phyloP scores from a whole-genome alignment of 2,888 invertebrate genomes.

The Lordiphosa andalusiaca region DNA sequence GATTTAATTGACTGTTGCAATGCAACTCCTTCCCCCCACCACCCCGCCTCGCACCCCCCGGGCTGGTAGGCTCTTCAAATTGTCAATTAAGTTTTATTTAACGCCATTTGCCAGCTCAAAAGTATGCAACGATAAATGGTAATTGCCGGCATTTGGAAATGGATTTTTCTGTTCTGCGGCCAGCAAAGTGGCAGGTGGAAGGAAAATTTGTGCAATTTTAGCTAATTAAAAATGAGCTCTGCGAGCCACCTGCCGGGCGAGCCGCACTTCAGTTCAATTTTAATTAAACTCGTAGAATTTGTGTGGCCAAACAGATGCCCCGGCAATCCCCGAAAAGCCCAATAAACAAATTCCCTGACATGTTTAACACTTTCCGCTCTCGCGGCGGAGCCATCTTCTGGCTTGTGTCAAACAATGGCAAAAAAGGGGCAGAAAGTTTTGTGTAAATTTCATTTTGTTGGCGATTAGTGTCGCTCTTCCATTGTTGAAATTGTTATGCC shows the following conservation, averaged over 20 bases:
- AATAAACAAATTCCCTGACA: slow-evolving; percentile 77
- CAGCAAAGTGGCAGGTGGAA: not conserved
- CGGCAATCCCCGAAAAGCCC: slow-evolving; percentile 43
- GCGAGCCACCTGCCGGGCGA: slow-evolving; percentile 36
- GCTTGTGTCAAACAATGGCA: slow-evolving; percentile 54
- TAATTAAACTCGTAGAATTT: slow-evolving; percentile 72
- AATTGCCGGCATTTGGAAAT: slow-evolving; percentile 70
- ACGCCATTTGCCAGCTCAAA: slow-evolving; percentile 64
- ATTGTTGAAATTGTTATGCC: slow-evolving; percentile 71
- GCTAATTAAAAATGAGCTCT: slow-evolving; percentile 72
- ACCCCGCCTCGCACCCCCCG: not conserved
- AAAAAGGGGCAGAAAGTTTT: slow-evolving; percentile 49
- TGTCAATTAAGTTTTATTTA: slow-evolving; percentile 77
- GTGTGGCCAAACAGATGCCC: slow-evolving; percentile 35
- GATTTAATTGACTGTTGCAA: slow-evolving; percentile 69
- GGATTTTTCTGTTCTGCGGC: slow-evolving; percentile 25
- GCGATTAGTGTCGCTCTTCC: slow-evolving; percentile 76
- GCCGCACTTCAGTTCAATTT: slow-evolving; percentile 57
- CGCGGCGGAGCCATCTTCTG: slow-evolving; percentile 55
- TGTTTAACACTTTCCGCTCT: slow-evolving; percentile 76
- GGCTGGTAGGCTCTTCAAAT: slow-evolving; percentile 56
- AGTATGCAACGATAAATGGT: slow-evolving; percentile 70
- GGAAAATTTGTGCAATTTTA: slow-evolving; percentile 62
- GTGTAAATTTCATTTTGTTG: slow-evolving; percentile 76
- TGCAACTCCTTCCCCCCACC: slow-evolving; percentile 3